These are phyloP conservation scores for Drosophila repleta DNA, from an alignment of 1,140 invertebrate genomes.

Conservation along the genomic window DNA sequence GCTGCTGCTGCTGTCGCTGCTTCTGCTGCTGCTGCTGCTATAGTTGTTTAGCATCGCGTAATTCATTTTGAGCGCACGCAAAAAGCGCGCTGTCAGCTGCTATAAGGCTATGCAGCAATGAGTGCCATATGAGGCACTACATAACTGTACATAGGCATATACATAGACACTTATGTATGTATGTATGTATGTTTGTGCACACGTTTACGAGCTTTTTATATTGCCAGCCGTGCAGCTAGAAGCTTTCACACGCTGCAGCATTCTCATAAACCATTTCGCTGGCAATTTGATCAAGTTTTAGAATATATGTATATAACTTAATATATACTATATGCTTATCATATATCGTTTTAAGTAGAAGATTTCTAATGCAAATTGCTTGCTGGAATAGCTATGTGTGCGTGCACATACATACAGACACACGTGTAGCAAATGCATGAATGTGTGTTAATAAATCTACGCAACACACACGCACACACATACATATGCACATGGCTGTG, in stretches of 20 bases:
- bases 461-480: not conserved
- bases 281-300: not conserved
- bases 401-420: too few relatives aligned
- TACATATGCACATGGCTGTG: not conserved
- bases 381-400: too few relatives aligned
- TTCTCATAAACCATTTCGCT: constrained; percentile 1
- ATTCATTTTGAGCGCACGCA: constrained; percentile 32
- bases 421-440: too few relatives aligned
- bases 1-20: not conserved
- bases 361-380: too few relatives aligned
- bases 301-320: too few relatives aligned
- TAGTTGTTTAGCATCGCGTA: constrained; percentile 30
- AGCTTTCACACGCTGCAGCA: not conserved
- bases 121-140: not conserved
- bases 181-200: not conserved
- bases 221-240: not conserved
- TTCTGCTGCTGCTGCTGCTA: not conserved
- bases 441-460: too few relatives aligned
- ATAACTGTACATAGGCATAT: not conserved
- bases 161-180: not conserved
- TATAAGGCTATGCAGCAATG: not conserved
- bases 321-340: too few relatives aligned
- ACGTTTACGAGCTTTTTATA: constrained; percentile 1
- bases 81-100: constrained; percentile 1
- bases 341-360: too few relatives aligned